Evolutionary conservation across 2,888 invertebrate species (phyloP), one percentile per base, ranked within the genome.

Genomic region (Agonopterix subpropinquella): DNA sequence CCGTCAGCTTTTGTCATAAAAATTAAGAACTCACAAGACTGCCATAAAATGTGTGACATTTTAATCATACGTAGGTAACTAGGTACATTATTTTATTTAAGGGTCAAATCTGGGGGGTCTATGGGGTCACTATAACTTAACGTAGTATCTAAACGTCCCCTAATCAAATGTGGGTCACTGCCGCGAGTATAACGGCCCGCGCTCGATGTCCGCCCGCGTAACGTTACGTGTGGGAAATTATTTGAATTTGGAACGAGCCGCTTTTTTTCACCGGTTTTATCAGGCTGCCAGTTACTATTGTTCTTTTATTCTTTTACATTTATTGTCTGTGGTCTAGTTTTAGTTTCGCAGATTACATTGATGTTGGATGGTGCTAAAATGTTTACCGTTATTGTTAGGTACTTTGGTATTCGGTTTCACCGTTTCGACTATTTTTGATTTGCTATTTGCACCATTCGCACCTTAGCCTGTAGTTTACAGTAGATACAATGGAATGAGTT

Each of bases 151-250:
- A 10, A 37, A 10, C 45, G 37, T 44, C 4, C 11, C 49, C 52
- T 49, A 52, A 52, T 13, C 9, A 59, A 73, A 84, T 80, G 78
- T 87, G 67, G 84, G 87, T 88, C 87, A 88, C 80, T 88, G 87
- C 84, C 82, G 80, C 77, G 77, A 78, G 78, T 78, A 85, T 87
- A 88, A 88, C 87, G 87, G 87, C 75, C 53, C 73, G 87, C 76
- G 73, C 87, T 78, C 76, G 75, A 75, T 87, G 83, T 76, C 80
- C 85, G 86, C 84, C 82, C 84, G 87, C 86, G 85, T 86, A 87
- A 87, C 87, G 80, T 87, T 87, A 87, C 87, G 87, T 87, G 87
- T 88, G 87, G 87, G 87, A 88, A 88, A 88, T 84, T 81, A 85
- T 84, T 85, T 78, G 85, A 86, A 88, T 88, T 88, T 83, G 83